A percentile compares a stretch with the other conserved stretches of the same genome.
Conservation (phyloP, 2,797 vertebrate species). For the Sciurus carolinensis region DNA sequence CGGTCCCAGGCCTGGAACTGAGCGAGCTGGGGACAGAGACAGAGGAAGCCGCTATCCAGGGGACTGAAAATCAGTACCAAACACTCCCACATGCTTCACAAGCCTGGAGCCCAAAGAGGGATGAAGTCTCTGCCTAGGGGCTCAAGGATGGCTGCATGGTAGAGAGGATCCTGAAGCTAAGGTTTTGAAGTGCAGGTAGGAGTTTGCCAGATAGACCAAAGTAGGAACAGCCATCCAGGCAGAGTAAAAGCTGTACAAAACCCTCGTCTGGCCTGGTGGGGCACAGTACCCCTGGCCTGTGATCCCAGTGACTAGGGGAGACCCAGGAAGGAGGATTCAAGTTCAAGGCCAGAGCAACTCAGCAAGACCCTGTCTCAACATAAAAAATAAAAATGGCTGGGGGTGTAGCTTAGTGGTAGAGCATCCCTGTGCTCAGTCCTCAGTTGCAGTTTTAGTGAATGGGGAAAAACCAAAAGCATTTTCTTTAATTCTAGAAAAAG, state of each 20-base stretch:
- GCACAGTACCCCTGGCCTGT: neutral
- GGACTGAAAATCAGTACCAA: neutral
- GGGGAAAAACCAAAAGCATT: no score
- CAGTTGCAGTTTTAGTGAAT: no score
- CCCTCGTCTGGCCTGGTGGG: neutral
- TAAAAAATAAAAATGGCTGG: neutral
- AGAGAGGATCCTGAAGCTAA: neutral
- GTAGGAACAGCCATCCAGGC: neutral
- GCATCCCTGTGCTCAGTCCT: no score
- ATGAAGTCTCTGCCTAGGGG: neutral
- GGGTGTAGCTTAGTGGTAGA: no score
- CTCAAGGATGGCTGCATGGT: neutral
- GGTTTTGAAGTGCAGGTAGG: slow-evolving; percentile 53
- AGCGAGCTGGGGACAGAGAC: neutral
- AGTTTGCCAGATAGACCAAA: neutral
- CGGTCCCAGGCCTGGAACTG: neutral
- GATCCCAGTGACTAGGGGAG: neutral
- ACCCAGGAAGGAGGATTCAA: no score
- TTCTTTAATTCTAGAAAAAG: no score
- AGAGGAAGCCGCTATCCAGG: neutral
- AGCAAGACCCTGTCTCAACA: neutral
- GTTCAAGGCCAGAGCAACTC: neutral
- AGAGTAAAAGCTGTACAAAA: slow-evolving; percentile 30
- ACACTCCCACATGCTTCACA: neutral
- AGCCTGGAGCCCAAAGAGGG: neutral